Evolutionary conservation across 2,797 vertebrate genomes (phyloP).

Genomic region (Bradypodion pumilum): DNA sequence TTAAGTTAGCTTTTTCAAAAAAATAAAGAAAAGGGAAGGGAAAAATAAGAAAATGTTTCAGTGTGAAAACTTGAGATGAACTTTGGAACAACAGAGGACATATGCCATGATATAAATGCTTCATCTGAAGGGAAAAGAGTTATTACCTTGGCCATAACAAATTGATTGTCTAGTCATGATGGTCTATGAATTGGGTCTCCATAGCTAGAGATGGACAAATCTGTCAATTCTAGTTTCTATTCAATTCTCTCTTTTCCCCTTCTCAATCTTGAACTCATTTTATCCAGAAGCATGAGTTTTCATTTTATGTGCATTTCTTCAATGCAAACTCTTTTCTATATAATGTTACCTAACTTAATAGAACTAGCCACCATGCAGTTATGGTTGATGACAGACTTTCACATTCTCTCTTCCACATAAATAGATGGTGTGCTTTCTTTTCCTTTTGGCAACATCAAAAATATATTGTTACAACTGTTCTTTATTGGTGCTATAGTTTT

Average conservation of each 20-base stretch:
- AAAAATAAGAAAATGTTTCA: background rate
- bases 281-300: background rate
- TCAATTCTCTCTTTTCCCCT: background rate
- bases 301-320: background rate
- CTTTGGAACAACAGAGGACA: background rate
- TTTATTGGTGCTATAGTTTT: no score
- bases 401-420: no score
- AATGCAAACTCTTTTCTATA: background rate
- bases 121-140: background rate
- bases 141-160: constrained; percentile 1
- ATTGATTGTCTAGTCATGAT: background rate
- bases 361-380: no score
- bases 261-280: background rate
- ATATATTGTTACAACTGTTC: no score
- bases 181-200: background rate
- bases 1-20: no score
- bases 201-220: background rate
- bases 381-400: no score
- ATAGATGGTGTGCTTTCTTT: no score
- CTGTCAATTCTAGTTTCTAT: no score
- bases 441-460: no score
- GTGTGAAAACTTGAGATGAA: background rate
- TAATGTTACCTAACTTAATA: background rate
- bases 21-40: no score
- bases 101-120: background rate